A percentile compares a stretch with the other conserved stretches of the same genome.
Conservation (phyloP, 2,113 vertebrate genomes). For the Phocoena phocoena region DNA sequence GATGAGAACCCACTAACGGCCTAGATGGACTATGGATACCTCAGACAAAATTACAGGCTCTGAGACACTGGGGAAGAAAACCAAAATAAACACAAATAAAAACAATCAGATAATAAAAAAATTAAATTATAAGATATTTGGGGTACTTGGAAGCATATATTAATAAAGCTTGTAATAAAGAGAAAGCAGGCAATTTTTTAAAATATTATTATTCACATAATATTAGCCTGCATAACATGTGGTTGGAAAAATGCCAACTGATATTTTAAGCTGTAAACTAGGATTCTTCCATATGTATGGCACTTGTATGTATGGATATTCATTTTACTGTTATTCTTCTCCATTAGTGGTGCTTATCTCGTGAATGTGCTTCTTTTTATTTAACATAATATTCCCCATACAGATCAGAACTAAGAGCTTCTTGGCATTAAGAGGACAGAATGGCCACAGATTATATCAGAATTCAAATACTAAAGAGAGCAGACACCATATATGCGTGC, state of each 20-base stretch:
- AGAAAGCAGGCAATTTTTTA: not conserved
- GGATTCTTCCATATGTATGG: not conserved
- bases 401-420: conserved; percentile 7
- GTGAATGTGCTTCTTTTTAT: not conserved
- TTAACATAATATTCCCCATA: not conserved
- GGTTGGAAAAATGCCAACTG: not conserved
- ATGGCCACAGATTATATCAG: not conserved
- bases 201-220: not conserved
- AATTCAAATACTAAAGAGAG: not conserved
- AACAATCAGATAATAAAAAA: not conserved
- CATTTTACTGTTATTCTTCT: not conserved
- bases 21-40: not conserved
- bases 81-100: not conserved
- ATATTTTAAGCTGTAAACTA: not conserved
- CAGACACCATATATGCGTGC: not conserved
- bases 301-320: not conserved
- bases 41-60: not conserved
- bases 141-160: not conserved
- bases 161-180: not conserved
- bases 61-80: not conserved
- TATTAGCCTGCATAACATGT: not conserved
- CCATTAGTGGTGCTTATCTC: not conserved
- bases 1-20: not conserved
- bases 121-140: not conserved
- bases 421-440: not conserved